Base-by-base conservation (phyloP, 2,888 invertebrate species). In the Clanis bilineata region DNA sequence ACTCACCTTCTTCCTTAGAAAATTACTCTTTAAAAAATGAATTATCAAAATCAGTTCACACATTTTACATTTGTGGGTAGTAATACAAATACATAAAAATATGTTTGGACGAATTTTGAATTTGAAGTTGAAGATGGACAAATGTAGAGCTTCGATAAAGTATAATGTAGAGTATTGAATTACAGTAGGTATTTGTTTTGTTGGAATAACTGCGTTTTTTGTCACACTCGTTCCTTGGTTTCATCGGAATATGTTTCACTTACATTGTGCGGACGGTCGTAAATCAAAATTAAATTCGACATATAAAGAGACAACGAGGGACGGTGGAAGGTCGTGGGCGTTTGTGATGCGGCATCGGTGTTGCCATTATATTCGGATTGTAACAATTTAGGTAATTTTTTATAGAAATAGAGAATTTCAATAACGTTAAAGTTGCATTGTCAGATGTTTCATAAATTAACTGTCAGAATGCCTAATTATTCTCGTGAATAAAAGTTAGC, bases 201-300 rank as follows among this genome's bases (percentile, higher is more conserved):
- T 59, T 45, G 32, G 15, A 10, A 22, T 39, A 28, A 15, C 45
- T 23, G 23, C 39, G 41, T 28, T 38, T 56, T 22, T 38, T 41
- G 28, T 51, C 45, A 47, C 60, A 65, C 76, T 74, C 73, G 69
- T 70, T 72, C 62, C 69, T 70, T 64, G 64, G 63, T 69, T 70
- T 69, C 70, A 73, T 71, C 67, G 69, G 69, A 77, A 77, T 77
- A 82, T 77, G 77, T 87, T 87, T 88, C 77, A 86, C 86, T 83
- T 83, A 87, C 88, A 87, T 88, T 86, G 87, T 86, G 73, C 82
- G 78, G 78, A 83, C 76, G 77, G 79, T 79, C 85, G 88, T 92
- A 91, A 91, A 92, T 92, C 92, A 92, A 91, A 92, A 91, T 90
- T 90, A 90, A 90, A 90, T 89, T 90, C 90, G 85, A 87, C 77